Conservation (phyloP, 2,888 invertebrate genomes). For the Pinctada fucata region DNA sequence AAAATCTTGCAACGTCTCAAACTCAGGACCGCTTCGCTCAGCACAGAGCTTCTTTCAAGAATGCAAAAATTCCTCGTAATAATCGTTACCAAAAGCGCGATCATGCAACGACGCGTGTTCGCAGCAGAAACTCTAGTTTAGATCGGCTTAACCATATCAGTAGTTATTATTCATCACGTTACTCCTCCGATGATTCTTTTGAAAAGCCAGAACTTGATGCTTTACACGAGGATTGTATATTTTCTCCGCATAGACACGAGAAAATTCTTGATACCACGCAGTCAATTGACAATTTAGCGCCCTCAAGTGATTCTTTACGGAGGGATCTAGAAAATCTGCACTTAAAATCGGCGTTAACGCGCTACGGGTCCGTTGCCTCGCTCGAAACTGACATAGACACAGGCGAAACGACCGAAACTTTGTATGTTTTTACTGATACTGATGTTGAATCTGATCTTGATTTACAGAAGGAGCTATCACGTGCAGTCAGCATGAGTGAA, state of each 20-base stretch:
- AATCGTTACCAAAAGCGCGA: conserved; percentile 37
- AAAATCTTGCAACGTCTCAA: conserved; percentile 52
- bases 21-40: conserved; percentile 57
- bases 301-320: not conserved
- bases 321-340: not conserved
- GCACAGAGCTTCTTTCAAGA: conserved; percentile 53
- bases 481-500: conserved; percentile 71
- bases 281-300: conserved; percentile 66
- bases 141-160: conserved; percentile 38
- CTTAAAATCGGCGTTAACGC: conserved; percentile 50
- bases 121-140: conserved; percentile 42
- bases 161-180: conserved; percentile 32
- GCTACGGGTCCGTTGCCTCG: conserved; percentile 62
- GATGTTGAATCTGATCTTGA: conserved; percentile 63
- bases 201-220: conserved; percentile 56
- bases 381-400: conserved; percentile 70
- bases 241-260: conserved; percentile 63
- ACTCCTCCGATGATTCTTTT: conserved; percentile 49
- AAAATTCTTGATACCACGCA: conserved; percentile 62
- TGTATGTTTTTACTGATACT: conserved; percentile 58
- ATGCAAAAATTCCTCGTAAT: conserved; percentile 46
- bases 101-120: conserved; percentile 18
- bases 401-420: conserved; percentile 51
- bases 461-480: conserved; percentile 65
- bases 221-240: conserved; percentile 68